Base-by-base conservation (phyloP, 2,888 invertebrate species). In the Tridacna gigas region DNA sequence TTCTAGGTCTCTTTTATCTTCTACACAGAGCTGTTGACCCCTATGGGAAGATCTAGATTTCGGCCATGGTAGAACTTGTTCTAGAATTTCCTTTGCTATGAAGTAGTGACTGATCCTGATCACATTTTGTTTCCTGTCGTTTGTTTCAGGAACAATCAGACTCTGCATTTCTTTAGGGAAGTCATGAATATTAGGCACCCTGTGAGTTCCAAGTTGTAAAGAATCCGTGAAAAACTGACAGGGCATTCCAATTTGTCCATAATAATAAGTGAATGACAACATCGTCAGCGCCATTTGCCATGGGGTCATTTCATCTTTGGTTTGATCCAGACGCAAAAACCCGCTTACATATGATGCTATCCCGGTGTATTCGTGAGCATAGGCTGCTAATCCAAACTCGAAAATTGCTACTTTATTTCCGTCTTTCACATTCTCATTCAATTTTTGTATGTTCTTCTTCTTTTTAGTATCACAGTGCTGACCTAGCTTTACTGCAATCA, bases 31-130 rank as follows among this genome's bases (percentile, higher is more conserved):
- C n/a, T 74, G 77, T 3, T 45, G 13, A 18, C n/a, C 9, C 63
- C 65, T 25, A 22, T 13, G 3, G 1, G 1, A 26, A 28, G 67
- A 26, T 66, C 66, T 63, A 37, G 15, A 12, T 13, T 83, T 79
- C 25, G 79, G 69, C 66, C 71, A 71, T 20, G 77, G 69, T 20
- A 87, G 71, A 20, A 87, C 61, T 20, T 87, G 84, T 47, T 89
- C 84, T 13, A 89, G 61, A 47, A 90, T 90, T 83, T 88, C 89
- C 60, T 88, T 86, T 12, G 89, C 89, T 25, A 90, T 73, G 20
- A 82, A 51, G 75, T 89, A 90, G 63, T 90, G 88, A 67, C 84
- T 79, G 22, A 89, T 88, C 18, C 90, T 81, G 20, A 88, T 80
- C 28, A 76, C 77, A 13, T 88, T 82, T 4, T 25, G 37, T 25